phyloP scores from a whole-genome alignment of 2,888 invertebrate genomes.

The Myopa tessellatipennis region DNA sequence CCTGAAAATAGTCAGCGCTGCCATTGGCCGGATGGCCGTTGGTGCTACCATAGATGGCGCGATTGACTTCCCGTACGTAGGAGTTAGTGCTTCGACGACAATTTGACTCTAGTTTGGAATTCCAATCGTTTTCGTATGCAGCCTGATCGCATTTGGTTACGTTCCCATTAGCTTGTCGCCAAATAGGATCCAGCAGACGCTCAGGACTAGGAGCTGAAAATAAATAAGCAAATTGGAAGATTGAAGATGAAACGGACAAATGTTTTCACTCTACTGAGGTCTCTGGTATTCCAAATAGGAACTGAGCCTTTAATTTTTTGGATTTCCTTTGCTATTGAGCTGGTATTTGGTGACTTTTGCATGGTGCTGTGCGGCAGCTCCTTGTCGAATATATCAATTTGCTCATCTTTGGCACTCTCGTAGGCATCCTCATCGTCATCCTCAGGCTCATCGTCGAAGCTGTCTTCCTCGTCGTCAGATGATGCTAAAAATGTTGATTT shows the following conservation, averaged over 20 bases:
- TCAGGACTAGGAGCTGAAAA: constrained; percentile 32
- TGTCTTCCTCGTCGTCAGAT: constrained; percentile 43
- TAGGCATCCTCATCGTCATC: constrained; percentile 21
- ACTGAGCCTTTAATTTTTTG: constrained; percentile 44
- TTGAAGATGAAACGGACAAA: not conserved
- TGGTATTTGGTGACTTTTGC: constrained; percentile 29
- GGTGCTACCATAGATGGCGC: constrained; percentile 56
- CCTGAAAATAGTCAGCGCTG: constrained; percentile 56
- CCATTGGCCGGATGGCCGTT: constrained; percentile 55
- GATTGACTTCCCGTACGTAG: constrained; percentile 57
- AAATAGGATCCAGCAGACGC: constrained; percentile 41
- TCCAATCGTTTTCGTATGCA: constrained; percentile 42
- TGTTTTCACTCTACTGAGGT: constrained; percentile 43
- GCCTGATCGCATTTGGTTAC: constrained; percentile 9
- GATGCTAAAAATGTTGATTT: constrained; percentile 45
- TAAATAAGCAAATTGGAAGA: not conserved
- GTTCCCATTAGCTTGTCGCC: constrained; percentile 39
- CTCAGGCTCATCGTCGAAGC: constrained; percentile 43
- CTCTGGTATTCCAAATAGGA: constrained; percentile 46
- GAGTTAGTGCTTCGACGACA: constrained; percentile 48
- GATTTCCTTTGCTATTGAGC: constrained; percentile 43
- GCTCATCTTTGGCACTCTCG: constrained; percentile 34
- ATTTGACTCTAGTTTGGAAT: constrained; percentile 46
- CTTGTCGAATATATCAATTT: constrained; percentile 21
- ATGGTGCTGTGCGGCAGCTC: not conserved